Evolutionary conservation across 2,888 invertebrate species (phyloP), one percentile per base, ranked within the genome.

Genomic region (Tortricodes alternella): DNA sequence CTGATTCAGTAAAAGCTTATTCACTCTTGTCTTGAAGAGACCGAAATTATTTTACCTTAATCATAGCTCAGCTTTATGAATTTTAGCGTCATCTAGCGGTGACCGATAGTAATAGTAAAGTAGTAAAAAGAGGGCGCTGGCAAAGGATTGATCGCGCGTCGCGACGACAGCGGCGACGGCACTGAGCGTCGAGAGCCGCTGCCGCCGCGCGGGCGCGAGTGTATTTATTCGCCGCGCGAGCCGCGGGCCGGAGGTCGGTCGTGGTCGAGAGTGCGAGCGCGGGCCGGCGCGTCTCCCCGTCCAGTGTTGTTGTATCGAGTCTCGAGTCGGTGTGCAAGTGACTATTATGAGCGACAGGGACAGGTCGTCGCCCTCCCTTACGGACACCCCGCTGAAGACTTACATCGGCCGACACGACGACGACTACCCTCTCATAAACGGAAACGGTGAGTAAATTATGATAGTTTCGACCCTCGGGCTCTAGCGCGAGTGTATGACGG

Each of bases 291-390:
- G 73, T 78, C 73, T 73, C 80, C 81, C 82, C 83, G 82, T 75
- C 66, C 78, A 76, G 82, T 83, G 86, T 78, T 78, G 62, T 76
- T 56, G 50, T 56, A 56, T 56, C 43, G 32, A 56, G 56, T 50
- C 43, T 56, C 23, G 56, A 50, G 56, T 44, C 44, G 56, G 56
- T 50, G 56, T 56, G 49, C 37, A 83, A 87, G 89, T 89, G 89
- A 92, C 92, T 94, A 94, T 93, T 93, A 96, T 96, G 96, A 96
- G 96, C 92, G 96, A 95, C 93, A 95, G 96, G 93, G 96, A 96
- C 93, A 95, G 95, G 92, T 94, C 94, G 91, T 96, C 95, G 92
- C 96, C 96, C 89, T 95, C 95, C 93, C 94, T 96, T 89, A 94
- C 95, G 92, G 96, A 96, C 93, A 95, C 95, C 92, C 96, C 96